Conservation (phyloP, 1,140 invertebrate genomes). For the Penaeus japonicus region DNA sequence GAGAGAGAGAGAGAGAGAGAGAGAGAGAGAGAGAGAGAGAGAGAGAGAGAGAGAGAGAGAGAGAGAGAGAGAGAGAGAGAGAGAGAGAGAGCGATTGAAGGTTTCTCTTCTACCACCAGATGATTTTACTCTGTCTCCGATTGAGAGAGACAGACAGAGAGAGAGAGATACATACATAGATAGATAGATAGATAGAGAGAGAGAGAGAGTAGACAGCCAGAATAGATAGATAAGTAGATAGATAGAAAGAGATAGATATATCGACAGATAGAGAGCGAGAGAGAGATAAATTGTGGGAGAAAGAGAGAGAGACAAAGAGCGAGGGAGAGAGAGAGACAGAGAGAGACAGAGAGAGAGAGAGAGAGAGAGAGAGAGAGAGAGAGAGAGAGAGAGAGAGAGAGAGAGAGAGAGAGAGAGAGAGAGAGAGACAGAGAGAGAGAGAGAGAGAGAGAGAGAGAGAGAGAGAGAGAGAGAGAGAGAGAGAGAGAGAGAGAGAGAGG, state of each 20-base stretch:
- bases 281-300: neutral
- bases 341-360: neutral
- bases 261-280: neutral
- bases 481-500: too few species aligned
- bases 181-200: neutral
- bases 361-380: neutral
- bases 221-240: neutral
- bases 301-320: neutral
- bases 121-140: too few species aligned
- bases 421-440: neutral
- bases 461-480: neutral
- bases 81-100: neutral
- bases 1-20: slow-evolving; percentile 19
- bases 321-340: neutral
- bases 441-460: neutral
- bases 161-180: neutral
- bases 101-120: too few species aligned
- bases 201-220: neutral
- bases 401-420: neutral
- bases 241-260: neutral
- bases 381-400: neutral
- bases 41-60: neutral
- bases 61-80: neutral
- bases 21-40: neutral
- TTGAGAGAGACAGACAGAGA: neutral